phyloP scores from a whole-genome alignment of 2,113 vertebrate genomes.

The Rhynchomys soricoides region DNA sequence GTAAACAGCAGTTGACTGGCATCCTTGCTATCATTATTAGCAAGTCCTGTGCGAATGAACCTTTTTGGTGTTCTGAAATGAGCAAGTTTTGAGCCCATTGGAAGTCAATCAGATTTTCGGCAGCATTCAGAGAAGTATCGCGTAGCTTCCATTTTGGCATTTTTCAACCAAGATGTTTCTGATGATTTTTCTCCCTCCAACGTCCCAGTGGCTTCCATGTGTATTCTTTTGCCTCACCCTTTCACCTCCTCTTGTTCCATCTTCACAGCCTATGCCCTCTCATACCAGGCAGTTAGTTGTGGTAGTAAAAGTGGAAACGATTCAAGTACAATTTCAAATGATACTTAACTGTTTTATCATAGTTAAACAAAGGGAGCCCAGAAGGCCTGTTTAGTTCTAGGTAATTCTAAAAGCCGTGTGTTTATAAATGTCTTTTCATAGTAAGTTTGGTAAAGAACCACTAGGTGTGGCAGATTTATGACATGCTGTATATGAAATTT shows the following conservation, averaged over 20 bases:
- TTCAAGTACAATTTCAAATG: neutral
- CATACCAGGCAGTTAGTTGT: neutral
- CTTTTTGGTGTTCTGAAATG: slow-evolving; percentile 41
- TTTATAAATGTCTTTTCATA: neutral
- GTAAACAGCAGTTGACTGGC: slow-evolving; percentile 40
- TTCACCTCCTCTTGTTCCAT: neutral
- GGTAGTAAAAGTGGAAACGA: slow-evolving; percentile 44
- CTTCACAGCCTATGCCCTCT: neutral
- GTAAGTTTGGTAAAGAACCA: neutral
- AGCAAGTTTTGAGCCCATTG: neutral
- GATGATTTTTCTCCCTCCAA: no score
- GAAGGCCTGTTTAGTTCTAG: slow-evolving; percentile 5
- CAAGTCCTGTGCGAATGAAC: neutral
- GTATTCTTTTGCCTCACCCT: neutral
- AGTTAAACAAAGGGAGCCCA: neutral
- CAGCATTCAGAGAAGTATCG: neutral
- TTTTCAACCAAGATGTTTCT: neutral
- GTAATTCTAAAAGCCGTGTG: neutral
- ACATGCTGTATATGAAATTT: neutral
- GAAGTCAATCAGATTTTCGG: slow-evolving; percentile 17
- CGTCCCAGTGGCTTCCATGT: neutral
- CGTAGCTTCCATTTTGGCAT: neutral
- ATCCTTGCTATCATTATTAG: slow-evolving; percentile 12
- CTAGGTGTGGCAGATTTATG: neutral
- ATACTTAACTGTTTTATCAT: neutral